Evolutionary conservation across 2,888 invertebrate genomes (phyloP), one percentile per base, ranked within the genome.

Genomic region (Onthophagus sagittarius): DNA sequence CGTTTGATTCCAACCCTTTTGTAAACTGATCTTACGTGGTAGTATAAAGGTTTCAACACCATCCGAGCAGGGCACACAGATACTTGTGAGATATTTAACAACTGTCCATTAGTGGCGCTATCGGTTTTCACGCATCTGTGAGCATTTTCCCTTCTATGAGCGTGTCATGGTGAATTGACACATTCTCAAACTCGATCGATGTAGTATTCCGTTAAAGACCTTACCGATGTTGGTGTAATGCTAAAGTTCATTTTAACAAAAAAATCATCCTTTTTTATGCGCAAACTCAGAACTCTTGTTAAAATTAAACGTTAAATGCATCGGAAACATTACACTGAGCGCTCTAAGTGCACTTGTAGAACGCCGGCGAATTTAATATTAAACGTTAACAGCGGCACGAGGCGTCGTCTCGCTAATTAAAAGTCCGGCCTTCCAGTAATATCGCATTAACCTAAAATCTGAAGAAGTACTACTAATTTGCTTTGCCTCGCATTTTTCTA

Each of bases 71-170:
- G 32, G 70, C 32, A 62, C 69, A 73, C 63, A 74, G 74, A 76
- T 75, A 75, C 75, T 75, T 74, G 76, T 76, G 76, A 72, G 77
- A 74, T 65, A 73, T 75, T 71, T 72, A 62, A 69, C 75, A 75
- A 75, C 74, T 75, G 74, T 77, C 76, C 77, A 77, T 77, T 77
- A 77, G 75, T 71, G 72, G 74, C 63, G 70, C 71, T 74, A 74
- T 74, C 74, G 39, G 62, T 72, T 74, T 74, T 64, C 71, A 62
- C 63, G 64, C 64, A 39, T 64, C 39, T 73, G 70, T 31, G 63
- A 53, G 13, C 70, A 70, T 11, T 71, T 31, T 53, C 63, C 63
- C 69, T 73, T 39, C 69, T 33, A 23, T 69, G n/a, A 69, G 23
- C 53, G n/a, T 23, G 70, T 63, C 71, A 33, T 62, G 63, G 23